A percentile compares a stretch with the other conserved stretches of the same genome.
Evolutionary conservation across 37 sponge, comb jelly and placozoan genomes (phyloP).

Genomic region (Theonella swinhoei): DNA sequence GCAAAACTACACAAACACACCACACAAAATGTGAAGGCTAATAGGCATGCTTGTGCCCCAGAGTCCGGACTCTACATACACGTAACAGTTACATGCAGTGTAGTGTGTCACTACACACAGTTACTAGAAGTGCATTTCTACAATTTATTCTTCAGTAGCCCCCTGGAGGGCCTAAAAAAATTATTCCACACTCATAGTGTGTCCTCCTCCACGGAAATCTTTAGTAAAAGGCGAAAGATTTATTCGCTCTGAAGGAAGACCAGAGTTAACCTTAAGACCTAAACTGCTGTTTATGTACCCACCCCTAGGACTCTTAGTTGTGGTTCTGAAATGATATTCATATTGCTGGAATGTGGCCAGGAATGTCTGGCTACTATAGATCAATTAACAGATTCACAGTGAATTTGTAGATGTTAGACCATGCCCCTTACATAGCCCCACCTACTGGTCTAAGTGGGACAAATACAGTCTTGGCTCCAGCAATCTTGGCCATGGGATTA

Average conservation of each 20-base stretch:
- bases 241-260: conserved; percentile 54
- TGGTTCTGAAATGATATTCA: not conserved
- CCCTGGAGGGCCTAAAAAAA: conserved; percentile 4
- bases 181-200: conserved; percentile 34
- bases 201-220: conserved; percentile 65
- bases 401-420: too few species aligned
- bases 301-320: not conserved
- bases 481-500: conserved; percentile 72
- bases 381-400: too few species aligned
- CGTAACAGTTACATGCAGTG: too few species aligned
- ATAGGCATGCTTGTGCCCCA: too few species aligned
- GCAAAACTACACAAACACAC: not conserved
- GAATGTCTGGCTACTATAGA: too few species aligned
- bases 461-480: conserved; percentile 71
- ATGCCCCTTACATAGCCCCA: too few species aligned
- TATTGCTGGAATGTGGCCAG: too few species aligned
- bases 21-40: not conserved
- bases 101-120: too few species aligned
- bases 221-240: conserved; percentile 59
- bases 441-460: conserved; percentile 86
- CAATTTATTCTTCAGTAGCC: too few species aligned
- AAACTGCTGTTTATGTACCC: not conserved
- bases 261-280: not conserved
- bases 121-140: too few species aligned
- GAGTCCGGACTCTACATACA: too few species aligned